Evolutionary conservation across 2,113 vertebrate genomes (phyloP), one percentile per base, ranked within the genome.

Genomic region (Haliaeetus leucogaster): DNA sequence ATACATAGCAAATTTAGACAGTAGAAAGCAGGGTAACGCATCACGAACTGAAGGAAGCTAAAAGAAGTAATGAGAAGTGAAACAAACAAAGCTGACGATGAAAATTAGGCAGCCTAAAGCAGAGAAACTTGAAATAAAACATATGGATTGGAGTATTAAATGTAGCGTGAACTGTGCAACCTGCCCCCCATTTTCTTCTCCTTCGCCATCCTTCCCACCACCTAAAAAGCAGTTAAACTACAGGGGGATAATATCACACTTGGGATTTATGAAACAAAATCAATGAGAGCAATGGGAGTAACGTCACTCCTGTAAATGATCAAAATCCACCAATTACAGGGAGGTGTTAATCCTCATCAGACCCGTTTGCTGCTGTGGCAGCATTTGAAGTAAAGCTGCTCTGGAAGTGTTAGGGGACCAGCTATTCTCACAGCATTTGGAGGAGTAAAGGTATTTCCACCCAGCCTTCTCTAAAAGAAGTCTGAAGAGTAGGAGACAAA

Each of bases 301-400:
- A 96, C 77, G 86, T 96, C 95, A 97, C 91, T 95, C 82, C 94
- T 87, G 88, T 88, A 96, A 98, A 95, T 95, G 71, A 96, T 86
- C 86, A 91, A 94, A 97, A 96, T 85, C 45, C 53, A 96, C 93
- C 96, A 97, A 93, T 97, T 97, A 95, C 59, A 92, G 67, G 26
- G 68, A 98, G 88, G 95, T 96, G 96, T 82, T 97, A 97, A 97
- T 97, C 95, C 93, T 97, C 95, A 77, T 95, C 96, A 96, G 95
- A 82, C 86, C 81, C 5, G 9, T 77, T 97, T 82, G 94, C 96
- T 94, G 94, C 81, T 50, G 86, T 91, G 90, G 89, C 36, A 7
- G 68, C 40, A 88, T 94, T 94, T 96, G 95, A 96, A 97, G 93
- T 96, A 92, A 95, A 93, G 80, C 78, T 87, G 61, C 72, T 59